phyloP scores from a whole-genome alignment of 2,888 invertebrate genomes.

The Clivina fossor region DNA sequence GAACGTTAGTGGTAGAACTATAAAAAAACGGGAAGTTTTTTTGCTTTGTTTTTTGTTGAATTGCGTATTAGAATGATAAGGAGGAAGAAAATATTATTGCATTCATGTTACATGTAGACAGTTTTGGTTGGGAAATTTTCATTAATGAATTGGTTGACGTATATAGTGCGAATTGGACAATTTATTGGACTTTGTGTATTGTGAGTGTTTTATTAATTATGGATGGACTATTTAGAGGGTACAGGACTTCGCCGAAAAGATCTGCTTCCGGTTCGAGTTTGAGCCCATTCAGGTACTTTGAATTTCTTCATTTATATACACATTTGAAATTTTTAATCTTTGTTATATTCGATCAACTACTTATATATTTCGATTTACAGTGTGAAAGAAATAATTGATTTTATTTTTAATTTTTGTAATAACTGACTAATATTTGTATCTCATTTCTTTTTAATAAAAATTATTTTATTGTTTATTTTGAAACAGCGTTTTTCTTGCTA shows the following conservation, averaged over 20 bases:
- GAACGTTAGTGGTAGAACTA: slow-evolving; percentile 3
- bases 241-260: slow-evolving; percentile 26
- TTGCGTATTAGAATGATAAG: slow-evolving; percentile 10
- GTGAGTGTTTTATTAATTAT: slow-evolving; percentile 30
- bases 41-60: too few relatives aligned
- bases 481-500: too few relatives aligned
- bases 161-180: slow-evolving; percentile 16
- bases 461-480: too few relatives aligned
- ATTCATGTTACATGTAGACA: slow-evolving; percentile 26
- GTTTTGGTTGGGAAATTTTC: slow-evolving; percentile 19
- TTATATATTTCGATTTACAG: too few relatives aligned
- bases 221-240: slow-evolving; percentile 23
- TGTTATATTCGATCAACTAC: too few relatives aligned
- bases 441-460: too few relatives aligned
- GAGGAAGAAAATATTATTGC: slow-evolving; percentile 18
- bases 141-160: slow-evolving; percentile 16
- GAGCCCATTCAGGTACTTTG: slow-evolving; percentile 23
- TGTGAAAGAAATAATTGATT: too few relatives aligned
- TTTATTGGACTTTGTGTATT: slow-evolving; percentile 25
- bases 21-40: too few relatives aligned
- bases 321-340: too few relatives aligned
- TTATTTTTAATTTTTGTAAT: too few relatives aligned
- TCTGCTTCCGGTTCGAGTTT: slow-evolving; percentile 25
- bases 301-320: too few relatives aligned
- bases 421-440: too few relatives aligned